A percentile compares a stretch with the other conserved stretches of the same genome.
These are phyloP conservation scores for Anseranas semipalmata DNA, from an alignment of 2,113 vertebrate genomes.

Conservation along the genomic window DNA sequence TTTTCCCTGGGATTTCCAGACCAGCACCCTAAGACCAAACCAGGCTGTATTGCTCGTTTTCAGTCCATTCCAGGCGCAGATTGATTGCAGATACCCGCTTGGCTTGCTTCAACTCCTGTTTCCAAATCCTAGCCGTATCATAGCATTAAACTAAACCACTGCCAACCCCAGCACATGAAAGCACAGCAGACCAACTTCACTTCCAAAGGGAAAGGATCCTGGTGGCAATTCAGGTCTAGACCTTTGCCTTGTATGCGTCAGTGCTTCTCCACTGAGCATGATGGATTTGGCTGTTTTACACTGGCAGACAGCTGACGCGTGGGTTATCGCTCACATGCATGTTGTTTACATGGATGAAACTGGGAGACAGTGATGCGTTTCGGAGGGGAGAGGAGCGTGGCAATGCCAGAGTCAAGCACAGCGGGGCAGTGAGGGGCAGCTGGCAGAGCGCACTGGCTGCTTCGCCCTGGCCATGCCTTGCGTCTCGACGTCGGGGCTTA, in stretches of 20 bases:
- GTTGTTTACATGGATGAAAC: background rate
- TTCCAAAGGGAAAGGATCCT: background rate
- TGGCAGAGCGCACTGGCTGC: background rate
- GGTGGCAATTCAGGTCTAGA: background rate
- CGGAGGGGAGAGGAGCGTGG: background rate
- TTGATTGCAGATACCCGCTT: background rate
- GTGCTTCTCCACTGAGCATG: accelerated
- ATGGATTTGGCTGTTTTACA: background rate
- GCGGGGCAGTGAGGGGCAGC: background rate
- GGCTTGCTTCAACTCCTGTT: background rate
- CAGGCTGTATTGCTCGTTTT: background rate
- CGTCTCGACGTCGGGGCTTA: accelerated
- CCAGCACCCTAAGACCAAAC: background rate
- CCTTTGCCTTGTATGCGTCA: background rate
- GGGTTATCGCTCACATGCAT: background rate
- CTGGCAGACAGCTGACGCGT: background rate
- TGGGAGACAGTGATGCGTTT: background rate
- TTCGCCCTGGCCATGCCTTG: background rate
- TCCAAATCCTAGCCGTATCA: background rate
- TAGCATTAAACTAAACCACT: background rate
- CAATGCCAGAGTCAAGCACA: background rate
- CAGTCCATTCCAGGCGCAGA: background rate
- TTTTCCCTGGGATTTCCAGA: conserved; percentile 8
- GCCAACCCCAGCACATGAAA: background rate
- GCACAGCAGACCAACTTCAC: background rate